Base-by-base conservation (phyloP, 2,113 vertebrate species). In the Clarias gariepinus region DNA sequence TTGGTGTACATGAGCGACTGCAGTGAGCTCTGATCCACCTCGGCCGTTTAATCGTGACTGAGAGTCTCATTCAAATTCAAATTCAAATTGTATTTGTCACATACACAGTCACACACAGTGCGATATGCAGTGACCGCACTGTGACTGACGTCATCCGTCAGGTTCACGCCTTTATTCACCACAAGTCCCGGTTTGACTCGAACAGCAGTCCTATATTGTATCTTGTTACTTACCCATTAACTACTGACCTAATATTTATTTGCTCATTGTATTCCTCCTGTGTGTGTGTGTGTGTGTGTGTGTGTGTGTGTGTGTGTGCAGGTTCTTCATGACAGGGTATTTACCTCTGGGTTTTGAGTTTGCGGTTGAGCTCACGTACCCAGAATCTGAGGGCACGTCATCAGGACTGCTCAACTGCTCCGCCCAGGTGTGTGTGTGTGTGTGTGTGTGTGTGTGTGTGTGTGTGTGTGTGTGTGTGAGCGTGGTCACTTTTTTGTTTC, bases 261-360 rank as follows among this genome's bases (percentile, higher is more conserved):
- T 36, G 33, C 3, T 0, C 8, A 10, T 36, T 47, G 16, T 73
- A 8, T 71, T 36, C 0, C 3, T 3, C 3, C 0, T 71, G 30
- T 36, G 68, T 73, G 69, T 73, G 19, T 73, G 33, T 81, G 55
- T 63, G 18, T 61, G 60, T 81, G 80, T 63, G 80, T 47, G 80
- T n/a, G 81, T 55, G 60, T 23, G 25, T 68, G 57, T 57, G 3
- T 66, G 36, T 89, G 58, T 86, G 53, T 87, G 28, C 90, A 99
- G 98, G 61, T 98, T 99, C 92, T 99, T 98, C 89, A 99, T 99
- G 98, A 98, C 98, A 0, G 97, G 97, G 19, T 99, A 98, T 89
- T 94, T 99, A 60, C 97, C 98, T 0, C 91, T 99, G 88, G 98
- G 98, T 41, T 99, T 98, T 91, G 98, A 99, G 93, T 99, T 97